Evolutionary conservation across 2,888 invertebrate species (phyloP), one percentile per base, ranked within the genome.

Genomic region (Drosophila siamana): DNA sequence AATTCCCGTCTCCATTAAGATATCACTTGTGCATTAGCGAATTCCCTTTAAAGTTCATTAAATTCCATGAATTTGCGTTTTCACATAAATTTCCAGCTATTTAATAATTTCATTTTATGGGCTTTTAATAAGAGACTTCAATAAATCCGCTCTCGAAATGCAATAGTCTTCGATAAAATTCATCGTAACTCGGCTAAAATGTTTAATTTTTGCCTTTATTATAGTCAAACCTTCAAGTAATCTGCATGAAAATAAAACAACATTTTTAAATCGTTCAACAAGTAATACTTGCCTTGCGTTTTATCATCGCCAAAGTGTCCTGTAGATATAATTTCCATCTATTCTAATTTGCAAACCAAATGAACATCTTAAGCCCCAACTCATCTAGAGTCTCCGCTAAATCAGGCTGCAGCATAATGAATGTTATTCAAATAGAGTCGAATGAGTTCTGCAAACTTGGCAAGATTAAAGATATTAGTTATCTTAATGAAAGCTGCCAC

Each of bases 41-140:
- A 30, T 30, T 30, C 36, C 36, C 36, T 38, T 38, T 8, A 38
- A 38, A 38, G 36, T 38, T 38, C 36, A 38, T 7, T 38, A 38
- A 13, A 38, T 38, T 38, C 36, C 36, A 6, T 5, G 15, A 38
- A 38, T 7, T 38, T 7, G 15, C 0, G 0, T 13, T 36, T n/a
- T n/a, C n/a, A n/a, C n/a, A n/a, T n/a, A n/a, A n/a, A n/a, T n/a
- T n/a, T 36, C 9, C n/a, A 33, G 33, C n/a, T 11, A n/a, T n/a
- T 33, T 33, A n/a, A 33, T 11, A 33, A 33, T 4, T 4, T 5
- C 9, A 30, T 30, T 11, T 11, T 4, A 30, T 30, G 4, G 30
- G 4, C 5, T 11, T n/a, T 33, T 5, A 4, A 33, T 33, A 1
- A 33, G 33, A 5, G 4, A 33, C n/a, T n/a, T 11, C 9, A n/a